Evolutionary conservation across 2,797 vertebrate species (phyloP).

Genomic region (Mus caroli): DNA sequence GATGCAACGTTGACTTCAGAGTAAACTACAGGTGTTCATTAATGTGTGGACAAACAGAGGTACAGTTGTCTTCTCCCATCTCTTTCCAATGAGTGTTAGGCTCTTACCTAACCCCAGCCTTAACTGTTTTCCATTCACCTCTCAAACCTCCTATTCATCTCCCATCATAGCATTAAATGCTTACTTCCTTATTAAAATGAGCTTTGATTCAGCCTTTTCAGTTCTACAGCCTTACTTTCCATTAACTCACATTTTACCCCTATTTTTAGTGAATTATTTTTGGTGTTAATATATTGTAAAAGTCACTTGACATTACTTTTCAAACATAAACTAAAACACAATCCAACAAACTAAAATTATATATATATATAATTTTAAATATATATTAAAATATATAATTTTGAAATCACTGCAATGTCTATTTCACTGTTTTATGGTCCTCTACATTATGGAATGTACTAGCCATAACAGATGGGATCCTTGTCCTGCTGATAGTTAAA

Average conservation of each 20-base stretch:
- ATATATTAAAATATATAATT: neutral
- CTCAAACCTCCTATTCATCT: neutral
- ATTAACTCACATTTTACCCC: neutral
- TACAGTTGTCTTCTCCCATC: neutral
- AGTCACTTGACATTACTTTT: neutral
- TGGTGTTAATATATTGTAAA: neutral
- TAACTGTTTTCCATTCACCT: neutral
- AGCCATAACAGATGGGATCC: neutral
- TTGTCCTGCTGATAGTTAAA: neutral
- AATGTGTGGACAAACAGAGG: neutral
- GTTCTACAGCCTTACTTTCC: neutral
- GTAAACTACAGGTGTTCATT: neutral
- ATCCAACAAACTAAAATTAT: neutral
- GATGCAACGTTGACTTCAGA: neutral
- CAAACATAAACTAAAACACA: neutral
- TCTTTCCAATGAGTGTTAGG: neutral
- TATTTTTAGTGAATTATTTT: conserved; percentile 5
- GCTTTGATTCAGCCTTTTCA: neutral
- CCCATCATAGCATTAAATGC: neutral
- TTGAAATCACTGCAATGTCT: neutral
- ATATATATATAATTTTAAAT: no score
- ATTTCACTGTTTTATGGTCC: neutral
- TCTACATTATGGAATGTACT: neutral
- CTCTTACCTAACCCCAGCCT: neutral
- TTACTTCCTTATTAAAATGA: neutral